Evolutionary conservation across 2,113 vertebrate species (phyloP).

Genomic region (Desmodus rotundus): DNA sequence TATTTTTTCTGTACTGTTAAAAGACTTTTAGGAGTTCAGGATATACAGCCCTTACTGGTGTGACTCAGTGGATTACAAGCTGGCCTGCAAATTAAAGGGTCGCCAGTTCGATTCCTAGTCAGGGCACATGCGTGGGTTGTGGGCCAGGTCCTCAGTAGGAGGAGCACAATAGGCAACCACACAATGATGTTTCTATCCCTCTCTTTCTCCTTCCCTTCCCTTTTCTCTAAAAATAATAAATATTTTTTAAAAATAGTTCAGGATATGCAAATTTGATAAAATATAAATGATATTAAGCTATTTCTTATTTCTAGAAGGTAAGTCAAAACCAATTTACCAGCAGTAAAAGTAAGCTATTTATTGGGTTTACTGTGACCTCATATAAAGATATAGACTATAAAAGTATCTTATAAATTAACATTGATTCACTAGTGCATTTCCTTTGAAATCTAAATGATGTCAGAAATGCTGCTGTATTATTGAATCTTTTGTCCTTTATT

Average conservation of each 20-base stretch:
- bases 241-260: not conserved
- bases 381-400: not conserved
- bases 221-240: too few relatives aligned
- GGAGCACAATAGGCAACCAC: too few relatives aligned
- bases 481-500: slow-evolving; percentile 30
- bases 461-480: slow-evolving; percentile 19
- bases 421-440: not conserved
- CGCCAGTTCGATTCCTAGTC: too few relatives aligned
- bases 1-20: not conserved
- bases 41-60: not conserved
- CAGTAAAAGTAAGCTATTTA: not conserved
- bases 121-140: too few relatives aligned
- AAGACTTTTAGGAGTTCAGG: not conserved
- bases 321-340: not conserved
- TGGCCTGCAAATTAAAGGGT: too few relatives aligned
- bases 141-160: too few relatives aligned
- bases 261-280: not conserved
- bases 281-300: not conserved
- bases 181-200: too few relatives aligned
- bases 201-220: too few relatives aligned
- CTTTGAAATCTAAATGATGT: slow-evolving; percentile 1
- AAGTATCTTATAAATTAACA: slow-evolving; percentile 8
- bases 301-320: not conserved
- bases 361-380: not conserved
- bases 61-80: too few relatives aligned